Evolutionary conservation across 2,797 vertebrate genomes (phyloP).

Genomic region (Odontamblyopus lacepedii): DNA sequence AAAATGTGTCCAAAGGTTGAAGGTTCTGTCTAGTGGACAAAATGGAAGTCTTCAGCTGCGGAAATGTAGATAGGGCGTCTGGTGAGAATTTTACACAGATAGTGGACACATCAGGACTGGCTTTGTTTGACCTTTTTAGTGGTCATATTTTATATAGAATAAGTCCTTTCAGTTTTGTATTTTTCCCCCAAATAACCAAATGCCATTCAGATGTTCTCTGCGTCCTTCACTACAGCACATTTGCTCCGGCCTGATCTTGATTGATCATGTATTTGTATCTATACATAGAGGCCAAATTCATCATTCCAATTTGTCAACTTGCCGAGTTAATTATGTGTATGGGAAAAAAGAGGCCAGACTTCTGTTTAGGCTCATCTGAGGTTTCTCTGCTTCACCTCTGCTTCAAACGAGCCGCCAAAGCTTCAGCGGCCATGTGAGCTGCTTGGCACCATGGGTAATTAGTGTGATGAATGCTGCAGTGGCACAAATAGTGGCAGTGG

Average conservation of each 20-base stretch:
- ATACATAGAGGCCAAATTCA: constrained; percentile 70
- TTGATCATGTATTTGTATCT: constrained; percentile 70
- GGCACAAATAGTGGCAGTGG: constrained; percentile 71
- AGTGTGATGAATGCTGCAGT: constrained; percentile 76
- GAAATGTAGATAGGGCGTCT: too few species aligned
- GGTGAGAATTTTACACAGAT: background rate
- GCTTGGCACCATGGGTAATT: constrained; percentile 73
- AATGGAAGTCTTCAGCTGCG: too few species aligned
- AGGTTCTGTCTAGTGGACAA: too few species aligned
- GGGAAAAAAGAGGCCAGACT: constrained; percentile 47
- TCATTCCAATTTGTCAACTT: constrained; percentile 76
- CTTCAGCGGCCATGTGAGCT: constrained; percentile 54
- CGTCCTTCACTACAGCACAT: constrained; percentile 51
- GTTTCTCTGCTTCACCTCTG: constrained; percentile 53
- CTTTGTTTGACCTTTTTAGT: constrained; percentile 39
- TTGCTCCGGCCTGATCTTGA: constrained; percentile 55
- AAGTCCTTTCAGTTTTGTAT: constrained; percentile 19
- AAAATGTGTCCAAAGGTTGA: too few species aligned
- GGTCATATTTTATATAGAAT: constrained; percentile 19
- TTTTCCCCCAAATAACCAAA: constrained; percentile 28
- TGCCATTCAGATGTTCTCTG: constrained; percentile 52
- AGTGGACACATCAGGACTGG: constrained; percentile 13
- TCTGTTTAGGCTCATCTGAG: constrained; percentile 64
- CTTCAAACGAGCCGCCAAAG: constrained; percentile 62
- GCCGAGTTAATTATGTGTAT: constrained; percentile 66